phyloP scores from a whole-genome alignment of 2,888 invertebrate genomes.

The Ligdia adustata region DNA sequence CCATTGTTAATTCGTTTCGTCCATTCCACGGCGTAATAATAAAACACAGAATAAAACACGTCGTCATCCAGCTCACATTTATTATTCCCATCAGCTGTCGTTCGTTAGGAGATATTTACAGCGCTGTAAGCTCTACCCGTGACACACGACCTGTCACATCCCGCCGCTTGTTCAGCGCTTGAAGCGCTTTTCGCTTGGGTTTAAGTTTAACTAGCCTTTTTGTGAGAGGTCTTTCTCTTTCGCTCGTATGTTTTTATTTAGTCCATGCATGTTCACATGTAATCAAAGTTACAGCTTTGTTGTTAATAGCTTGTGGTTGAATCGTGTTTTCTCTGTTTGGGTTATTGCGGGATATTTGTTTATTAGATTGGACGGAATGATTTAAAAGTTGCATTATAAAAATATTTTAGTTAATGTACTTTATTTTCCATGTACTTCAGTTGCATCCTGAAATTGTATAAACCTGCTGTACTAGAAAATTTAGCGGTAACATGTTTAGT shows the following conservation, averaged over 20 bases:
- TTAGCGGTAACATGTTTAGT: too few species aligned
- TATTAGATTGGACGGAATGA: too few species aligned
- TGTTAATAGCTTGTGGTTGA: neutral
- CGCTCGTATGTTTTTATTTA: conserved; percentile 28
- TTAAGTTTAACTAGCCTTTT: conserved; percentile 28
- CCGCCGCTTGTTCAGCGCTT: conserved; percentile 25
- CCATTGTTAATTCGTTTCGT: conserved; percentile 1
- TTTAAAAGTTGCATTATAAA: too few species aligned
- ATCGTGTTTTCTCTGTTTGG: neutral
- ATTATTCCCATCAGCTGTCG: conserved; percentile 36
- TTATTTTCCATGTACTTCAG: too few species aligned
- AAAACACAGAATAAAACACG: conserved; percentile 26
- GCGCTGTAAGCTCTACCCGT: conserved; percentile 28
- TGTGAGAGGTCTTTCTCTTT: conserved; percentile 17
- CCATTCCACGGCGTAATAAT: conserved; percentile 1
- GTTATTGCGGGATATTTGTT: too few species aligned
- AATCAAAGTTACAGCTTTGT: conserved; percentile 27
- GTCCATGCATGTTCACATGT: conserved; percentile 18
- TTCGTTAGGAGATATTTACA: conserved; percentile 38
- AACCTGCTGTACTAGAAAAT: too few species aligned
- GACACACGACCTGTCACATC: conserved; percentile 38
- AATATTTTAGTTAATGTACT: too few species aligned
- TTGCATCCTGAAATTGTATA: too few species aligned
- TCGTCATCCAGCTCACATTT: conserved; percentile 33
- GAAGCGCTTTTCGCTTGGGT: conserved; percentile 27